These are phyloP conservation scores for Scaeva pyrastri DNA, from an alignment of 2,888 invertebrate species.

Conservation along the genomic window DNA sequence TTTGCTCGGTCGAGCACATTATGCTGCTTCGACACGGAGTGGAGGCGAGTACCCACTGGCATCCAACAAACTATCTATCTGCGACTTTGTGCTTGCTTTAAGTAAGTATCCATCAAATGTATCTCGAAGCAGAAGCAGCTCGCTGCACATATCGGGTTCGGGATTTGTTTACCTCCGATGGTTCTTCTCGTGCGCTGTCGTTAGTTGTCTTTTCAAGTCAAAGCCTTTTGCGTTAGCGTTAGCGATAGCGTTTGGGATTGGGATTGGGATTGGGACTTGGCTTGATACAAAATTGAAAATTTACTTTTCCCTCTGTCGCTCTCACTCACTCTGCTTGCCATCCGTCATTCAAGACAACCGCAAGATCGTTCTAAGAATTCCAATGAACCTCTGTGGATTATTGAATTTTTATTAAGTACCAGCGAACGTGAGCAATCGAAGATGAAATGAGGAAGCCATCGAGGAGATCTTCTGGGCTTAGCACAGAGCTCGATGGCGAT, in stretches of 20 bases:
- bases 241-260: background rate
- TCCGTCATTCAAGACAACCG: slow-evolving; percentile 75
- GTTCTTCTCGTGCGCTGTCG: slow-evolving; percentile 64
- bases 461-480: slow-evolving; percentile 76
- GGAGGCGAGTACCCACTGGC: slow-evolving; percentile 45
- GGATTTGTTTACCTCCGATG: slow-evolving; percentile 64
- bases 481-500: slow-evolving; percentile 63
- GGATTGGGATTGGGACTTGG: slow-evolving; percentile 10
- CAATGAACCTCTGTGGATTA: slow-evolving; percentile 73
- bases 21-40: slow-evolving; percentile 49
- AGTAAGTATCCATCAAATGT: slow-evolving; percentile 57
- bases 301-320: slow-evolving; percentile 72
- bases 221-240: slow-evolving; percentile 48
- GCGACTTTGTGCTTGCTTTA: slow-evolving; percentile 26
- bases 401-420: slow-evolving; percentile 76
- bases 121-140: slow-evolving; percentile 53
- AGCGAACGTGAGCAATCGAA: slow-evolving; percentile 74
- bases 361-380: slow-evolving; percentile 76
- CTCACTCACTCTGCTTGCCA: slow-evolving; percentile 68
- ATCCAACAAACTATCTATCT: slow-evolving; percentile 67
- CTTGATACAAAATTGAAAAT: slow-evolving; percentile 62
- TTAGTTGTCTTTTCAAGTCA: slow-evolving; percentile 43
- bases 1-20: slow-evolving; percentile 8
- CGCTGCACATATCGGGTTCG: slow-evolving; percentile 68
- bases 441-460: slow-evolving; percentile 76